Evolutionary conservation across 2,888 invertebrate genomes (phyloP).

Genomic region (Nesidiocoris tenuis): DNA sequence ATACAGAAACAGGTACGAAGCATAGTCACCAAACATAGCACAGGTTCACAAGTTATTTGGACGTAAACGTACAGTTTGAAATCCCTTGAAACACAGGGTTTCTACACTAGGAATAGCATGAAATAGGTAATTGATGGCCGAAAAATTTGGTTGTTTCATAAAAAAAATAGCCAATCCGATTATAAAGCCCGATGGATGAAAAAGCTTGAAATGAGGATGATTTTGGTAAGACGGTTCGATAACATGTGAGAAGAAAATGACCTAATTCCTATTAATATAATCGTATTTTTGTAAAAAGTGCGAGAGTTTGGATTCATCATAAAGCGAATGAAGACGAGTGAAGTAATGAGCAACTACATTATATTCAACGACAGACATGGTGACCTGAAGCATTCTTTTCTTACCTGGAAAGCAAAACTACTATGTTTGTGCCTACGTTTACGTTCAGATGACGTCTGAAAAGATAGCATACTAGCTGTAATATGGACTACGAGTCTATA

Average conservation of each 20-base stretch:
- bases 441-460: constrained; percentile 41
- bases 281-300: constrained; percentile 17
- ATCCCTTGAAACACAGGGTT: no score
- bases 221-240: no score
- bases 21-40: no score
- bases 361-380: constrained; percentile 39
- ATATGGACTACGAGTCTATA: constrained; percentile 36
- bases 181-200: background rate
- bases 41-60: no score
- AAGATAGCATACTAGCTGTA: constrained; percentile 42
- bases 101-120: no score
- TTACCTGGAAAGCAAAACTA: constrained; percentile 44
- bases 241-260: no score
- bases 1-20: no score
- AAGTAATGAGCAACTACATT: constrained; percentile 36
- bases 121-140: no score
- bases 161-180: background rate
- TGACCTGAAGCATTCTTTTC: constrained; percentile 43
- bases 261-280: background rate
- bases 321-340: constrained; percentile 20
- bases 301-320: constrained; percentile 10
- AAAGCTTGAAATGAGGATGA: background rate
- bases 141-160: no score
- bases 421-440: constrained; percentile 40
- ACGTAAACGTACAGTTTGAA: no score